Conservation (phyloP, 2,797 vertebrate species). For the Tenualosa ilisha region DNA sequence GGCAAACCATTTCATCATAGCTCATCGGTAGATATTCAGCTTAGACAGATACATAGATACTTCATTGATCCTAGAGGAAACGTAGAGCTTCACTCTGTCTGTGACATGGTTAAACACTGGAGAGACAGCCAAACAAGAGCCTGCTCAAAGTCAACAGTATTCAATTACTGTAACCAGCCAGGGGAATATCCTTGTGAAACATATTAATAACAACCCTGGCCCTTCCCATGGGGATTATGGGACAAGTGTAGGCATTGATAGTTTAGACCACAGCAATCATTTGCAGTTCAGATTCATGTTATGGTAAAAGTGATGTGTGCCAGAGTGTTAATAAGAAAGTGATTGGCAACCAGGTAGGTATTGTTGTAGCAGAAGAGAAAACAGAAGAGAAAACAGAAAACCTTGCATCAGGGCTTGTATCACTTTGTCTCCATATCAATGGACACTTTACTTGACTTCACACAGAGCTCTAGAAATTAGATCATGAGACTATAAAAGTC, state of each 20-base stretch:
- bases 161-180: constrained; percentile 3
- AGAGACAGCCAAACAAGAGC: not conserved
- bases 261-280: not conserved
- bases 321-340: not conserved
- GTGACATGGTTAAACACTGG: not conserved
- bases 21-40: not conserved
- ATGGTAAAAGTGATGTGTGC: not conserved
- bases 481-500: not conserved
- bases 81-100: not conserved
- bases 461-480: not conserved
- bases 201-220: constrained; percentile 6
- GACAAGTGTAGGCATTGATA: not conserved
- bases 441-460: not conserved
- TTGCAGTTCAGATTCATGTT: not conserved
- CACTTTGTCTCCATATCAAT: not conserved
- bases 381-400: not conserved
- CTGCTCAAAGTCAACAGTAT: constrained; percentile 5
- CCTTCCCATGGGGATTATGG: not conserved
- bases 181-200: not conserved
- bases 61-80: too few species aligned
- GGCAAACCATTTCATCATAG: not conserved
- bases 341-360: not conserved
- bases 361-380: not conserved
- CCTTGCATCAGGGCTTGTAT: not conserved
- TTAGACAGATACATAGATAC: not conserved